These are phyloP conservation scores for Ormyrus rosae DNA, from an alignment of 2,888 invertebrate genomes.

Conservation along the genomic window DNA sequence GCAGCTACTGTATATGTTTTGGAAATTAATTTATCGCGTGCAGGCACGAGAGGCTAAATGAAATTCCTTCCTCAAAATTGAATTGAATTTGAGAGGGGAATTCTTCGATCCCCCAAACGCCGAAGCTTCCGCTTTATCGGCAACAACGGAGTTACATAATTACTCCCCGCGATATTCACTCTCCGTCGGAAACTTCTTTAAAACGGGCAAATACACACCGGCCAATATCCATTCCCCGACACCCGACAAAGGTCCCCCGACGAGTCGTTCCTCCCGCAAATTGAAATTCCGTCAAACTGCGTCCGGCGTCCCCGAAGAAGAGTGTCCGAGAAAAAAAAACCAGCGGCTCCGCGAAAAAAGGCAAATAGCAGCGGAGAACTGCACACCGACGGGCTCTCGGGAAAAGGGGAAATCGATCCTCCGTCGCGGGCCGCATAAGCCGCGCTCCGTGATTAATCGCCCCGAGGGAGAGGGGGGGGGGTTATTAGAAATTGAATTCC, in stretches of 20 bases:
- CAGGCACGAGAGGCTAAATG: no score
- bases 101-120: no score
- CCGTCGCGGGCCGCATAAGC: neutral
- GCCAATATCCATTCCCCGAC: neutral
- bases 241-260: neutral
- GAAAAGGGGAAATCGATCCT: slow-evolving; percentile 20
- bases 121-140: no score
- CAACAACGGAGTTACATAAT: no score
- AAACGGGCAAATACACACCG: neutral
- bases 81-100: no score
- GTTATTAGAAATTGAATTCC: slow-evolving; percentile 57
- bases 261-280: slow-evolving; percentile 31
- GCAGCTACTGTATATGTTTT: no score
- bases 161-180: neutral
- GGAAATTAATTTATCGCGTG: no score
- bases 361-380: neutral
- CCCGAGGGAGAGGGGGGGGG: neutral
- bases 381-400: no score
- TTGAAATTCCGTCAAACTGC: slow-evolving; percentile 21
- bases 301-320: neutral
- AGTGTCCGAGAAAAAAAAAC: neutral
- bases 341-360: neutral
- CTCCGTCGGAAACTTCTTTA: neutral
- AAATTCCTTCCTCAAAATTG: no score
- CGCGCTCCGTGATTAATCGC: slow-evolving; percentile 48